Conservation (phyloP, 1,140 invertebrate genomes). For the Drosophila sturtevanti region DNA sequence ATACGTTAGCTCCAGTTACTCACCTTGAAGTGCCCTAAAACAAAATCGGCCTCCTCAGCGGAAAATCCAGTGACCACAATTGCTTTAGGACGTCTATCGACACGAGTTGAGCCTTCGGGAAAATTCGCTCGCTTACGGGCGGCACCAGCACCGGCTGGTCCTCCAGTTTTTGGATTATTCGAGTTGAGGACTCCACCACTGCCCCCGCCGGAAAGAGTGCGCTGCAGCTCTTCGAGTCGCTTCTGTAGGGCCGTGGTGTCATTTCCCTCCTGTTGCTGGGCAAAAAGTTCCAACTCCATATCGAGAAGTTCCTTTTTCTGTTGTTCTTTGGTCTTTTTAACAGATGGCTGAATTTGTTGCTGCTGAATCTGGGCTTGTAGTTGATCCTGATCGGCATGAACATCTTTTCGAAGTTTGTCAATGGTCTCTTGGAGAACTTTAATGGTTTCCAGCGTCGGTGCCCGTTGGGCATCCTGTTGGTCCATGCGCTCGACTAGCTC, state of each 20-base stretch:
- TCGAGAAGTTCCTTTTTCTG: constrained; percentile 82
- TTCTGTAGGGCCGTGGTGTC: constrained; percentile 81
- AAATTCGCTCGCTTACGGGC: constrained; percentile 58
- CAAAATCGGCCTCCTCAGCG: constrained; percentile 76
- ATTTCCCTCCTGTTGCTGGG: constrained; percentile 82
- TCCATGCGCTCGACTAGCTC: constrained; percentile 78
- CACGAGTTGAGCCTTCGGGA: constrained; percentile 73
- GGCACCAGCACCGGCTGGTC: constrained; percentile 32
- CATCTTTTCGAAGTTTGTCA: constrained; percentile 78
- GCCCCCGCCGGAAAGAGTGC: constrained; percentile 62
- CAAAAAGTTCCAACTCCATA: constrained; percentile 80
- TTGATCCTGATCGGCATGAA: constrained; percentile 79
- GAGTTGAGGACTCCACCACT: constrained; percentile 7
- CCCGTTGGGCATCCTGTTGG: constrained; percentile 68
- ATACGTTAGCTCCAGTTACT: not conserved
- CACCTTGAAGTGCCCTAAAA: constrained; percentile 82
- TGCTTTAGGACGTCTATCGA: constrained; percentile 78
- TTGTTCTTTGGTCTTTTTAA: constrained; percentile 82
- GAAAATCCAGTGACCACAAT: constrained; percentile 79
- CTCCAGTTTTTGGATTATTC: constrained; percentile 30
- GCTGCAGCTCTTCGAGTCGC: constrained; percentile 77
- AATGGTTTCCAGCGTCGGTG: constrained; percentile 69
- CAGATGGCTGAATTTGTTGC: constrained; percentile 55
- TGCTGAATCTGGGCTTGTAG: constrained; percentile 78
- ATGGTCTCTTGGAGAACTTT: constrained; percentile 77